phyloP scores from a whole-genome alignment of 2,113 vertebrate species.

The Upupa epops region DNA sequence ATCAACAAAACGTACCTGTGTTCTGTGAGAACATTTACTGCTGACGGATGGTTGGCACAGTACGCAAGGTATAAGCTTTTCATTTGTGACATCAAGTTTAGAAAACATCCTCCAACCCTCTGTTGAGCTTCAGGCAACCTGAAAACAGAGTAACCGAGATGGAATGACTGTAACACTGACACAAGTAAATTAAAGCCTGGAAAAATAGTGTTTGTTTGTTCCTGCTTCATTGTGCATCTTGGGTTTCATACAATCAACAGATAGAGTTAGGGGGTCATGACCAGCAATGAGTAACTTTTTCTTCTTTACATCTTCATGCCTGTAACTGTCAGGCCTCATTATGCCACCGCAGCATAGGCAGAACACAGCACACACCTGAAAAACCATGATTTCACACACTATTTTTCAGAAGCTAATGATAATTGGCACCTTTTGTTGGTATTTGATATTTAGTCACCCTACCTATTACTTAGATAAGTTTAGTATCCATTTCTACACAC shows the following conservation, averaged over 20 bases:
- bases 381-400: neutral
- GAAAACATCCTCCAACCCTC: constrained; percentile 92
- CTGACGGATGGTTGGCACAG: constrained; percentile 97
- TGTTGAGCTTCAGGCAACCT: constrained; percentile 95
- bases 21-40: constrained; percentile 93
- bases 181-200: neutral
- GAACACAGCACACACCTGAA: neutral
- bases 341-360: neutral
- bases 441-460: neutral
- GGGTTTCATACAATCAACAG: neutral
- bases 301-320: neutral
- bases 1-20: constrained; percentile 81
- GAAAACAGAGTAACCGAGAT: neutral
- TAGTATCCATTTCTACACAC: neutral
- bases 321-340: neutral
- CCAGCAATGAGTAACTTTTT: neutral
- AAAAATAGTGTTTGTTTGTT: neutral
- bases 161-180: neutral
- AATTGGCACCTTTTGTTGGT: neutral
- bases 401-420: neutral
- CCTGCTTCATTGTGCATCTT: neutral
- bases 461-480: neutral
- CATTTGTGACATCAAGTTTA: constrained; percentile 94
- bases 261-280: neutral
- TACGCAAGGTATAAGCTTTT: constrained; percentile 89